These are phyloP conservation scores for Eclectus roratus DNA, from an alignment of 2,113 vertebrate species.

Conservation along the genomic window DNA sequence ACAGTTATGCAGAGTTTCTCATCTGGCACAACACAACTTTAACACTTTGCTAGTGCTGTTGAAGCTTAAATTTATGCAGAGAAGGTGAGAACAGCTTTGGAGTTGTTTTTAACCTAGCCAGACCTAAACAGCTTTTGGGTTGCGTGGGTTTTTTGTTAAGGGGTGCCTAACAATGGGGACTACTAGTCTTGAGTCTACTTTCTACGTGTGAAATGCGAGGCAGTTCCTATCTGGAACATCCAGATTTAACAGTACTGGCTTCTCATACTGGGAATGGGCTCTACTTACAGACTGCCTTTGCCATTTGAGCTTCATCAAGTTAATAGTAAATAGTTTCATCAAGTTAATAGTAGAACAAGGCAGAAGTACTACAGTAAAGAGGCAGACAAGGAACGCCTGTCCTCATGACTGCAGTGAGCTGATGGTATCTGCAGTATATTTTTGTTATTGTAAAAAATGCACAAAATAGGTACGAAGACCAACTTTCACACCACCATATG, in stretches of 20 bases:
- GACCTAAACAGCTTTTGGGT: not conserved
- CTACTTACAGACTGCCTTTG: not conserved
- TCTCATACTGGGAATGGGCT: not conserved
- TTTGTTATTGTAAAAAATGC: not conserved
- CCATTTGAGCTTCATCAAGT: not conserved
- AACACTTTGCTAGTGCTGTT: not conserved
- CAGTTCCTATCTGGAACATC: not conserved
- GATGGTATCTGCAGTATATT: too few species aligned
- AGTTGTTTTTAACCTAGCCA: not conserved
- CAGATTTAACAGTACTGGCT: not conserved
- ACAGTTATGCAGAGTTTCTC: not conserved
- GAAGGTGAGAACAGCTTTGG: not conserved
- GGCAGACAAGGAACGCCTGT: not conserved
- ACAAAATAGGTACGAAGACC: not conserved
- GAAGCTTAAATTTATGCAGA: not conserved
- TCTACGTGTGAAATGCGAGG: not conserved
- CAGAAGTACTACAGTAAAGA: rapidly evolving
- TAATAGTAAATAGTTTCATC: not conserved
- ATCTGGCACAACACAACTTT: not conserved
- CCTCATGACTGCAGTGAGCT: not conserved
- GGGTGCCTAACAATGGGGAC: not conserved
- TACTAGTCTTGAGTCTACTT: rapidly evolving
- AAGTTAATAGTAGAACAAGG: not conserved
- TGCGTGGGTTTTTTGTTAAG: not conserved
- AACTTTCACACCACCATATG: not conserved